These are phyloP conservation scores for Lonchura striata DNA, from an alignment of 2,113 vertebrate genomes.

Conservation along the genomic window DNA sequence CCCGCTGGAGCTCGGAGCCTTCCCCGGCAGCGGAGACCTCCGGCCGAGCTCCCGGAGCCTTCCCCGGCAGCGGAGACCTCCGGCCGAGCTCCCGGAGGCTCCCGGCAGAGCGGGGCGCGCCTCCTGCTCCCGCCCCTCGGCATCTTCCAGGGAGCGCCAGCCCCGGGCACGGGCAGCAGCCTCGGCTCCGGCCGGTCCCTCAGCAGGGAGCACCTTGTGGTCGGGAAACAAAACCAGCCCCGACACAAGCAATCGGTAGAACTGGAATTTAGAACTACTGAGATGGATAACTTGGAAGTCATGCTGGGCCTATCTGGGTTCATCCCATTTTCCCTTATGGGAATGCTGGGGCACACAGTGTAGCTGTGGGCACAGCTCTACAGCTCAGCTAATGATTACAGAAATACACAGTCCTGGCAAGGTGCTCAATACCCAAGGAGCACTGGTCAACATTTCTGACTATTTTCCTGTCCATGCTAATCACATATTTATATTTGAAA, in stretches of 20 bases:
- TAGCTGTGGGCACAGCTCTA: not conserved
- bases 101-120: not conserved
- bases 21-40: fast-evolving
- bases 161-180: not conserved
- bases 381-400: not conserved
- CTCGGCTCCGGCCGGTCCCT: fast-evolving
- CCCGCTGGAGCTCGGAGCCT: not conserved
- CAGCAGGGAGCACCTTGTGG: fast-evolving
- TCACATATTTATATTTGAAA: not conserved
- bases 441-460: not conserved
- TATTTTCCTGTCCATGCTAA: not conserved
- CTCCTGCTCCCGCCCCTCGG: fast-evolving
- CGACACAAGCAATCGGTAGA: not conserved
- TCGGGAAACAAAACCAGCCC: not conserved
- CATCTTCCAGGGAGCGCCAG: fast-evolving
- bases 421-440: not conserved
- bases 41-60: not conserved
- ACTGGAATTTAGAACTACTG: not conserved
- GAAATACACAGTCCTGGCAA: not conserved
- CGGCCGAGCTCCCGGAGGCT: fast-evolving
- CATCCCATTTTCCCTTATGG: not conserved
- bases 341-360: not conserved
- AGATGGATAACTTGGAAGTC: not conserved
- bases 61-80: fast-evolving
- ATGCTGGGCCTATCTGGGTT: not conserved